Evolutionary conservation across 2,113 vertebrate genomes (phyloP).

Genomic region (Oenanthe melanoleuca): DNA sequence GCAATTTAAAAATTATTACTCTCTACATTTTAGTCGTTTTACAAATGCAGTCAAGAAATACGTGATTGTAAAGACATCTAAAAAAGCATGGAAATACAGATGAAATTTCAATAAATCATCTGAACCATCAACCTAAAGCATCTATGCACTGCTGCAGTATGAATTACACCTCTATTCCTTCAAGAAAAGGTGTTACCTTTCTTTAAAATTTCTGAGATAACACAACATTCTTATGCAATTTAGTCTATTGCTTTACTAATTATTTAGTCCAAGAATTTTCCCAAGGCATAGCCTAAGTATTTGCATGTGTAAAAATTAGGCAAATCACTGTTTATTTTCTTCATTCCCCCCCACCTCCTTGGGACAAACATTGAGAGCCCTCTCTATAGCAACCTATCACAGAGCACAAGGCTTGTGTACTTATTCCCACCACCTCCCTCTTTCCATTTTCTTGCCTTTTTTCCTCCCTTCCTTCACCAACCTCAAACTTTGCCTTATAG

Average conservation of each 20-base stretch:
- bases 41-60: neutral
- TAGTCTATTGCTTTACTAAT: neutral
- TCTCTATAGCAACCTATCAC: neutral
- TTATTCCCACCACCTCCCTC: neutral
- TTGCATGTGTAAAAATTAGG: neutral
- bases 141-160: neutral
- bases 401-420: neutral
- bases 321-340: neutral
- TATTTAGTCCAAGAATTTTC: neutral
- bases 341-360: neutral
- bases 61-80: neutral
- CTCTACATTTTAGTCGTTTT: neutral
- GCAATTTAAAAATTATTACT: neutral
- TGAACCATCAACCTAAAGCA: neutral
- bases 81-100: neutral
- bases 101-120: neutral
- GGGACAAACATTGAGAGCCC: neutral
- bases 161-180: neutral
- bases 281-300: neutral
- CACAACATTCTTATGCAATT: neutral
- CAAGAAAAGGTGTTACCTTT: neutral
- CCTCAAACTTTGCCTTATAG: neutral
- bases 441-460: neutral
- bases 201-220: neutral
- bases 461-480: neutral